These are phyloP conservation scores for Sympetrum striolatum DNA, from an alignment of 2,888 invertebrate species.

Conservation along the genomic window DNA sequence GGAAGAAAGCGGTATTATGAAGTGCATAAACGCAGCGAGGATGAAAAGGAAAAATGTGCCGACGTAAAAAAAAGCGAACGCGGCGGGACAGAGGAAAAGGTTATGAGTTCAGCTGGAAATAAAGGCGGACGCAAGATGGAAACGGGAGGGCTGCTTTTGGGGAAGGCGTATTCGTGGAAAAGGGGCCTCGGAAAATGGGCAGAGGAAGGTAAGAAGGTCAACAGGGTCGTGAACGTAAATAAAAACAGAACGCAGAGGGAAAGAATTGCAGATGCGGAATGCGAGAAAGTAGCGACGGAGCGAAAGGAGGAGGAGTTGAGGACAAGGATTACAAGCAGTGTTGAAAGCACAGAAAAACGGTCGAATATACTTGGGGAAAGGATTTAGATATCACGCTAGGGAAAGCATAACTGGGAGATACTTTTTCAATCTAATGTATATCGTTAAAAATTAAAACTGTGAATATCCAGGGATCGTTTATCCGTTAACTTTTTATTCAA, in stretches of 20 bases:
- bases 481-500: too few species aligned
- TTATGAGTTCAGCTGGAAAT: neutral
- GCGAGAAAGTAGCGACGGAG: neutral
- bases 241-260: neutral
- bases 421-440: too few species aligned
- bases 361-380: too few species aligned
- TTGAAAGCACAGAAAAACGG: too few species aligned
- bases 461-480: too few species aligned
- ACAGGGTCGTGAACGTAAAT: neutral
- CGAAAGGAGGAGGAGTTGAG: neutral
- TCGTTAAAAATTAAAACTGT: too few species aligned
- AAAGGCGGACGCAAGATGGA: too few species aligned
- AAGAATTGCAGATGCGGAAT: neutral
- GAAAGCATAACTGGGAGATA: too few species aligned
- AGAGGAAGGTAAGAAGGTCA: neutral
- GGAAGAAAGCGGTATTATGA: neutral
- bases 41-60: neutral
- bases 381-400: too few species aligned
- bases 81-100: neutral
- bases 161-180: neutral
- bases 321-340: too few species aligned
- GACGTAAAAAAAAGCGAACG: neutral
- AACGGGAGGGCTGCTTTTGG: neutral
- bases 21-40: neutral
- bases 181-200: neutral